Conservation (phyloP, 2,797 vertebrate species). For the Spheniscus humboldti region DNA sequence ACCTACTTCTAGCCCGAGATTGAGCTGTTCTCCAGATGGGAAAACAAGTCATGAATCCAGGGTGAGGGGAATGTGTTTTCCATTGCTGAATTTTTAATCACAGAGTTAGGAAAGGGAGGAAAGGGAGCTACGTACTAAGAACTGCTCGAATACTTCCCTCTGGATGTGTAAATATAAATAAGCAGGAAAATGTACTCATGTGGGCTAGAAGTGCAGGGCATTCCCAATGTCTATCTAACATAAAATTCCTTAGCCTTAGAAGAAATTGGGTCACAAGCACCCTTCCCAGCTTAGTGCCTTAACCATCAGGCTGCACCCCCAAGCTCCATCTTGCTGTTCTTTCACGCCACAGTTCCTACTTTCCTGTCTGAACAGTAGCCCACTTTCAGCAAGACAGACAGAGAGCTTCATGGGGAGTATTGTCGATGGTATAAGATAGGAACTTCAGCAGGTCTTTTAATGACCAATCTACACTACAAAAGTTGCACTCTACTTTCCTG, state of each 20-base stretch:
- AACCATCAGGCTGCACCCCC: rapidly evolving
- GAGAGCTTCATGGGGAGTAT: not conserved
- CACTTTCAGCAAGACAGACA: not conserved
- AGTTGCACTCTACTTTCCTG: rapidly evolving
- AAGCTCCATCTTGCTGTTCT: not conserved
- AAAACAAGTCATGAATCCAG: not conserved
- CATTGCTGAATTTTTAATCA: not conserved
- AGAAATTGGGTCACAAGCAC: rapidly evolving
- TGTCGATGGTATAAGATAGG: not conserved
- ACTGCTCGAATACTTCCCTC: not conserved
- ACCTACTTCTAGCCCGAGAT: not conserved
- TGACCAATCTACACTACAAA: not conserved
- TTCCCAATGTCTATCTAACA: not conserved
- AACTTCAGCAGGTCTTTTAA: not conserved
- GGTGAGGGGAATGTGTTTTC: not conserved
- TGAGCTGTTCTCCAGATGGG: not conserved
- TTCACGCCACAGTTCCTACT: not conserved
- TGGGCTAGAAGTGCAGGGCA: rapidly evolving
- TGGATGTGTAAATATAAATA: not conserved
- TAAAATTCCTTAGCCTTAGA: not conserved
- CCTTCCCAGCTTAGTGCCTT: not conserved
- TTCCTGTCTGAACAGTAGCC: not conserved
- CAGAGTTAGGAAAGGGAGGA: not conserved
- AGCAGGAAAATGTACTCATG: not conserved
- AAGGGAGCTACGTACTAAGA: not conserved